Base-by-base conservation (phyloP, 2,113 vertebrate species). In the Pantherophis guttatus region DNA sequence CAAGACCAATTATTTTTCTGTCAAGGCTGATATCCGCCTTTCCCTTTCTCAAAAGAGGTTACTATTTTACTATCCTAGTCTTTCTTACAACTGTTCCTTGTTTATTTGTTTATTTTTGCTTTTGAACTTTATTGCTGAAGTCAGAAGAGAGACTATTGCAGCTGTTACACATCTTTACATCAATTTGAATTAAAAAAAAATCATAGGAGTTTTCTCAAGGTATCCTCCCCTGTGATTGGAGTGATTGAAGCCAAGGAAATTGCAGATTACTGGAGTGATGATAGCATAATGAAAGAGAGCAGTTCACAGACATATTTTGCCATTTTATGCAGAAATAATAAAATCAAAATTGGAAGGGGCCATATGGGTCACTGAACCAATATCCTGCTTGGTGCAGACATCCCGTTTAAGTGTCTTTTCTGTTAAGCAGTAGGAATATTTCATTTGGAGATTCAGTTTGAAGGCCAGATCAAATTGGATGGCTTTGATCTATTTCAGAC, bases 1-100 rank as follows among this genome's bases (percentile, higher is more conserved):
- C 59, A 58, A 33, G 44, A 23, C 15, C 5, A 87, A 54, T 93
- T 91, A 93, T 93, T 94, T 90, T 89, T 89, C 55, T 96, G 57
- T 95, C 93, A 87, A 2, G n/a, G 33, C 33, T 81, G 75, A 44
- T 44, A 44, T 44, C 75, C 3, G 0, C 75, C 75, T 44, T 81
- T 21, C 17, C 33, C 33, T 81, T 81, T 21, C 3, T 81, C 33
- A 81, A 81, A 81, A 81, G 33, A 44, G 33, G 19, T 39, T 81
- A 17, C 75, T 44, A 9, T 44, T 81, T 81, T 44, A 81, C 33
- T 81, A 81, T 81, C 44, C 8, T 1, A 44, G 44, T 81, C 33
- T 81, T 44, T 81, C 33, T 44, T 44, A 81, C 3, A 8, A 81
- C 17, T 23, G 19, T 9, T 81, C 33, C 1, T 39, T 39, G 33